A percentile compares a stretch with the other conserved stretches of the same genome.
Evolutionary conservation across 2,797 vertebrate genomes (phyloP).

Genomic region (Gambelia wislizenii): DNA sequence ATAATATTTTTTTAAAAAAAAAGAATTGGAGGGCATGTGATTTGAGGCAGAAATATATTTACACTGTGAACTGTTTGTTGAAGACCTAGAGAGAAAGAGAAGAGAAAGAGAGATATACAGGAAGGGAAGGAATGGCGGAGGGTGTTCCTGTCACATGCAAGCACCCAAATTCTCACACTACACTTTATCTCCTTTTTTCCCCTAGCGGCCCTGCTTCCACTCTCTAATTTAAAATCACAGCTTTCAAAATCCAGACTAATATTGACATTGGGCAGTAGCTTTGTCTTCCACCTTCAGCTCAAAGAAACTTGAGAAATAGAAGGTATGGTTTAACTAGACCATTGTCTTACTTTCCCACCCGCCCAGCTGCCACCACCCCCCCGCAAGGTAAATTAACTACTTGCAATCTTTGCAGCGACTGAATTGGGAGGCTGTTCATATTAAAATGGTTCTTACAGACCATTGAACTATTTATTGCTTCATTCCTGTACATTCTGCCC

Average conservation of each 20-base stretch:
- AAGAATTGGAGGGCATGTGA: conserved; percentile 62
- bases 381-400: too few species aligned
- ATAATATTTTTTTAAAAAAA: conserved; percentile 69
- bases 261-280: conserved; percentile 15
- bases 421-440: too few species aligned
- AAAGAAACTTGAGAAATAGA: rapidly evolving
- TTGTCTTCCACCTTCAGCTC: not conserved
- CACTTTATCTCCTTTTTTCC: conserved; percentile 31
- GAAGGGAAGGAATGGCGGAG: not conserved
- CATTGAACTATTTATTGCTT: too few species aligned
- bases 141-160: conserved; percentile 50
- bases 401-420: too few species aligned
- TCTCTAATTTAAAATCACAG: conserved; percentile 37
- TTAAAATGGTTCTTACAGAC: too few species aligned
- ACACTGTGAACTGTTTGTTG: conserved; percentile 65
- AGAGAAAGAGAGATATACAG: conserved; percentile 44
- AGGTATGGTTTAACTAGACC: too few species aligned
- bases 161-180: conserved; percentile 22
- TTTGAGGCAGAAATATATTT: conserved; percentile 73
- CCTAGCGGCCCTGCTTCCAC: not conserved
- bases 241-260: conserved; percentile 36
- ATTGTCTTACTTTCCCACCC: too few species aligned
- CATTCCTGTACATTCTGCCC: too few species aligned
- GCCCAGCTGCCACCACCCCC: too few species aligned
- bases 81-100: conserved; percentile 28